phyloP scores from a whole-genome alignment of 2,113 vertebrate genomes.

The Athene noctua region DNA sequence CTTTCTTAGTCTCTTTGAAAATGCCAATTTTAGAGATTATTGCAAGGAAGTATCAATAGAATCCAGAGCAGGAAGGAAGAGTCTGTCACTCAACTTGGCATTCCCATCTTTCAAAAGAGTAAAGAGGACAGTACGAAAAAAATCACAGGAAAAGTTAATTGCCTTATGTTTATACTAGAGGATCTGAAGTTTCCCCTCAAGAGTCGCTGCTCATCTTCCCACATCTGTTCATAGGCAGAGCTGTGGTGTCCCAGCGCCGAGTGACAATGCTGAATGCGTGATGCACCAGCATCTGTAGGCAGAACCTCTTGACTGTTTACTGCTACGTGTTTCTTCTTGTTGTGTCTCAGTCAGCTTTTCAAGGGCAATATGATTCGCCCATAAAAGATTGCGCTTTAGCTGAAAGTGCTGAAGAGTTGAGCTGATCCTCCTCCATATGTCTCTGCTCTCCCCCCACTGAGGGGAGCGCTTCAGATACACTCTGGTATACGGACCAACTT shows the following conservation, averaged over 20 bases:
- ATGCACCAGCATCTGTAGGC: background rate
- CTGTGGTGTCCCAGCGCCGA: background rate
- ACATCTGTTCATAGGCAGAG: background rate
- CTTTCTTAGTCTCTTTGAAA: constrained; percentile 42
- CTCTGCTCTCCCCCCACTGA: background rate
- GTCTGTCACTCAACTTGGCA: background rate
- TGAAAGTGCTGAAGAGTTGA: background rate
- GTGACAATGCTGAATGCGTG: rapidly evolving
- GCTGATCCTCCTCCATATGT: background rate
- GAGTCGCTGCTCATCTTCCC: background rate
- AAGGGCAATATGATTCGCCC: background rate
- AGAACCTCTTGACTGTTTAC: background rate
- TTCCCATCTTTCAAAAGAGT: background rate
- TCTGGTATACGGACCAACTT: background rate
- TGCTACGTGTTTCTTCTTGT: background rate
- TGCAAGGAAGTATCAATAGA: background rate
- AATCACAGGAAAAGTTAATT: background rate
- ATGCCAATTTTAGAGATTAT: background rate
- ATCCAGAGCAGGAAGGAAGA: background rate
- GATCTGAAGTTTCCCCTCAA: background rate
- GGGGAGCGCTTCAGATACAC: background rate
- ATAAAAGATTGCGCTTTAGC: background rate
- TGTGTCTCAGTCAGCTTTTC: background rate
- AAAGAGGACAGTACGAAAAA: background rate
- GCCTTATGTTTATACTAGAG: background rate